Percentiles rank a stretch among this genome's conserved stretches.
Evolutionary conservation across 2,797 vertebrate species (phyloP).

Genomic region (Tragopan temminckii): DNA sequence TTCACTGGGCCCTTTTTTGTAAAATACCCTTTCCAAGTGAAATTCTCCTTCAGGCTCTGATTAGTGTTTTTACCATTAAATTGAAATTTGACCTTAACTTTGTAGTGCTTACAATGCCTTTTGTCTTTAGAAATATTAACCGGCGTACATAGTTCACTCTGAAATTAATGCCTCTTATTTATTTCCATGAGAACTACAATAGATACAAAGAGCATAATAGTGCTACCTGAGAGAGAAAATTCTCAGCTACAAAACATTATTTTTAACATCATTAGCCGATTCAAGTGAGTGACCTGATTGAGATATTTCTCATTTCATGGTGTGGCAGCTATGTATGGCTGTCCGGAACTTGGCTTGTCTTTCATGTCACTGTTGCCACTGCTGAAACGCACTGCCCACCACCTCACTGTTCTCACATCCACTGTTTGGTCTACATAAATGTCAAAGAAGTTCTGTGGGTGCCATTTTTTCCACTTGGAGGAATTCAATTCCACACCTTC

Average conservation of each 20-base stretch:
- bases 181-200: background rate
- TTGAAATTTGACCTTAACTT: background rate
- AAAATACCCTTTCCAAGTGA: background rate
- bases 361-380: background rate
- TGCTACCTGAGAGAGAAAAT: background rate
- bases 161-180: background rate
- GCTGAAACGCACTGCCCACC: background rate
- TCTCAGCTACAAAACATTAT: background rate
- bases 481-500: background rate
- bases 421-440: background rate
- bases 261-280: background rate
- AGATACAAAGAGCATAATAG: background rate
- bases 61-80: background rate
- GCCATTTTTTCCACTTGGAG: background rate
- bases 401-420: background rate
- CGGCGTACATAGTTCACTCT: no score
- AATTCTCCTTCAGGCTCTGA: background rate
- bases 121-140: conserved; percentile 1
- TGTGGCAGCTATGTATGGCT: no score
- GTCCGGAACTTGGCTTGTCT: no score
- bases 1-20: background rate
- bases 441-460: background rate
- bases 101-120: background rate
- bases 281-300: no score
- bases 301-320: no score